A percentile compares a stretch with the other conserved stretches of the same genome.
These are phyloP conservation scores for Agrochola lota DNA, from an alignment of 2,888 invertebrate genomes.

Conservation along the genomic window DNA sequence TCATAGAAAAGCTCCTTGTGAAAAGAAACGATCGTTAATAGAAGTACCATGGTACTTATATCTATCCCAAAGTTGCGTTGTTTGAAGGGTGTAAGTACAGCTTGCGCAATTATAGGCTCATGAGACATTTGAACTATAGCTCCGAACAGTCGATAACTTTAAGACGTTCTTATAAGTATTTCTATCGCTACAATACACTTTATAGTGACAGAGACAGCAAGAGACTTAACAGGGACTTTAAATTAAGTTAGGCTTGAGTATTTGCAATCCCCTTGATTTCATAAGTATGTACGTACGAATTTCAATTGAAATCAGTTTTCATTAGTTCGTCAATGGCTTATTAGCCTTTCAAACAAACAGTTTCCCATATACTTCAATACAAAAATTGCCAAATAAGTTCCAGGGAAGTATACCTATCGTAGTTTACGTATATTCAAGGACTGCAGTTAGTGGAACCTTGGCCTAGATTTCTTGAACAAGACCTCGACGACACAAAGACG, in stretches of 20 bases:
- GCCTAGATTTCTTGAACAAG: slow-evolving; percentile 21
- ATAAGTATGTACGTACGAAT: neutral
- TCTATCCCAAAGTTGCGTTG: neutral
- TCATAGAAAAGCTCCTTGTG: neutral
- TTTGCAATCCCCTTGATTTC: neutral
- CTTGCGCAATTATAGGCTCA: neutral
- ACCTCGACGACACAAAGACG: slow-evolving; percentile 18
- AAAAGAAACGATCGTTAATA: neutral
- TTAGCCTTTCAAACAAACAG: neutral
- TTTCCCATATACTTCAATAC: neutral
- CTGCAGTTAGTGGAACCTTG: slow-evolving; percentile 29
- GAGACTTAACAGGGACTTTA: neutral
- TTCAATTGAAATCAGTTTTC: too few relatives aligned
- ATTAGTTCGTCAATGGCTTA: neutral
- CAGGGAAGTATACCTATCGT: neutral
- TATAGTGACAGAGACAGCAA: too few relatives aligned
- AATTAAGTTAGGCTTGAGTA: neutral
- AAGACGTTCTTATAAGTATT: neutral
- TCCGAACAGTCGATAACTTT: neutral
- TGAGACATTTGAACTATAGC: neutral
- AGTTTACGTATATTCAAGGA: slow-evolving; percentile 28
- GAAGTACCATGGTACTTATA: neutral
- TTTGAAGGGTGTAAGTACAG: neutral
- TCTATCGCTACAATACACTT: neutral
- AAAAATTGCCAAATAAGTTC: neutral